These are phyloP conservation scores for Pollenia labialis DNA, from an alignment of 2,888 invertebrate genomes.

Conservation along the genomic window DNA sequence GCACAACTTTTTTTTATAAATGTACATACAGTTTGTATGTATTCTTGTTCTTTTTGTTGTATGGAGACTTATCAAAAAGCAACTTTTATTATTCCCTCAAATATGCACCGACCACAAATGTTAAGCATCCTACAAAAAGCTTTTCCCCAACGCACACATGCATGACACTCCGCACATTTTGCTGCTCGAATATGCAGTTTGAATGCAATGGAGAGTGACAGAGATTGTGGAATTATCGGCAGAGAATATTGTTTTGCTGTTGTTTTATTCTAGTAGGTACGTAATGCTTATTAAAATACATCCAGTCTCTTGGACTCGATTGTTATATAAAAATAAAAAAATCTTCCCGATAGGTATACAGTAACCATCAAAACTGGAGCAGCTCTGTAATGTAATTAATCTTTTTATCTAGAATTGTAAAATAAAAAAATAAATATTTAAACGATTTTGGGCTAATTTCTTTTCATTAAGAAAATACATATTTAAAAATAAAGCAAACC, in stretches of 20 bases:
- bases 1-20: conserved; percentile 26
- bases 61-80: conserved; percentile 16
- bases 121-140: conserved; percentile 56
- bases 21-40: background rate
- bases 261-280: background rate
- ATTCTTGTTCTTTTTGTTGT: background rate
- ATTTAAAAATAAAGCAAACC: too few relatives aligned
- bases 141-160: conserved; percentile 21
- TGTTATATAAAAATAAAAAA: too few relatives aligned
- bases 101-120: conserved; percentile 20
- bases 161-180: conserved; percentile 12
- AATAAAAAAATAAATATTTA: too few relatives aligned
- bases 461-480: too few relatives aligned
- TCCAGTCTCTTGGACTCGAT: background rate
- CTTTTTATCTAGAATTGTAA: too few relatives aligned
- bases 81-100: conserved; percentile 39
- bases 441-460: too few relatives aligned
- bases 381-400: too few relatives aligned
- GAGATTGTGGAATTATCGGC: background rate
- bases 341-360: too few relatives aligned
- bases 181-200: conserved; percentile 3
- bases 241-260: background rate
- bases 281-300: background rate
- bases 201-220: conserved; percentile 17
- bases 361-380: too few relatives aligned